Base-by-base conservation (phyloP, 2,797 vertebrate genomes). In the Paguma larvata region DNA sequence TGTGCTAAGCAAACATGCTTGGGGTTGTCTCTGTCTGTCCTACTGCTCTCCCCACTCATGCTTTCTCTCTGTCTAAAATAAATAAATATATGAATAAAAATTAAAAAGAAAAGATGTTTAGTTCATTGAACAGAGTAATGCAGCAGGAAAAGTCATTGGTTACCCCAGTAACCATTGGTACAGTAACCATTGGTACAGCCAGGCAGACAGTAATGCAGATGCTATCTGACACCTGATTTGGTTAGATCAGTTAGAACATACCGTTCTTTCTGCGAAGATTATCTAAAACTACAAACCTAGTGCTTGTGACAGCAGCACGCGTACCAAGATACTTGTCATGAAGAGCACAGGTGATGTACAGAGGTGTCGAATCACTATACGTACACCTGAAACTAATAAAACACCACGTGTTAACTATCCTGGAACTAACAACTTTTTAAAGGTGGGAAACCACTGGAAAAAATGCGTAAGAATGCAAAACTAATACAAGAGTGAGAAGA, bases 331-430 rank as follows among this genome's bases (percentile, higher is more conserved):
- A 2, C 34, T 41, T 14, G 70, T 38, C 12, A 32, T 23, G 11
- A 2, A 6, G 34, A 13, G 21, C 11, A 21, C 21, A 0, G 11
- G 38, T 41, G 25, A 12, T 3, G 23, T 14, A 11, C 2, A 6
- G 23, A 23, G 3, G 41, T 14, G 38, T 1, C 14, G 38, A 41
- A 23, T 72, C 38, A 44, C 38, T 2, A 6, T 13, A 23, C 41
- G 70, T 0, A 3, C 38, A 4, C 34, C 34, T 0, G 68, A 23
- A 23, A 2, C 18, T 19, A 1, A 19, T 2, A 1, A 6, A 14
- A 72, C 70, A 6, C 34, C 34, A 5, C 34, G 7, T 25, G 38
- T 25, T 27, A 14, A 41, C 38, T 7, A 25, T 2, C 23, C 70
- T 41, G 70, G 70, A 38, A 5, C 13, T 14, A 15, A 25, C 13